Conservation (phyloP, 2,888 invertebrate genomes). For the Chorisops tibialis region DNA sequence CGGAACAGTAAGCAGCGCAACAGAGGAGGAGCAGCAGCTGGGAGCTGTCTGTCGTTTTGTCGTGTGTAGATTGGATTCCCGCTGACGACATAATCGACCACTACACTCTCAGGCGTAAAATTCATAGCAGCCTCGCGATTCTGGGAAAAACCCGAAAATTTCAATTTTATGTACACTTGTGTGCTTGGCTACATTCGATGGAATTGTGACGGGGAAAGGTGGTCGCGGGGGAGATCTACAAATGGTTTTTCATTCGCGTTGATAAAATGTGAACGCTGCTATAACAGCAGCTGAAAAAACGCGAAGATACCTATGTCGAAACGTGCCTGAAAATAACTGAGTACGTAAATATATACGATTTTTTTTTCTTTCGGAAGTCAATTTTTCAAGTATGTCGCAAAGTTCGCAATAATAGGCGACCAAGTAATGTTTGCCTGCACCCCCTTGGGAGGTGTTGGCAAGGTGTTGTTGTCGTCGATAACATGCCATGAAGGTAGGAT, state of each 20-base stretch:
- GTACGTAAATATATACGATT: no score
- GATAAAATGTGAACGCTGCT: neutral
- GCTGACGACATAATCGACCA: slow-evolving; percentile 17
- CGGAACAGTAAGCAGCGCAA: slow-evolving; percentile 3
- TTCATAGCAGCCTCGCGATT: slow-evolving; percentile 8
- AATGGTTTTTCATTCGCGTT: slow-evolving; percentile 5
- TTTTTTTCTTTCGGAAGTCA: no score
- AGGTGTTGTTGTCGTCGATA: no score
- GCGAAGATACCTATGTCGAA: no score
- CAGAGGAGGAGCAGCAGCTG: slow-evolving; percentile 5
- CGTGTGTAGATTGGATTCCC: slow-evolving; percentile 17
- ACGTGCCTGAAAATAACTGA: no score
- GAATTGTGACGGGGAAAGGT: neutral
- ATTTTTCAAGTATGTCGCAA: no score
- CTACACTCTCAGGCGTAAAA: neutral
- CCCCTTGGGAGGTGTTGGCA: no score
- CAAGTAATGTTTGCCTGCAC: no score
- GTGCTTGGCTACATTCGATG: slow-evolving; percentile 23
- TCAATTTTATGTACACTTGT: slow-evolving; percentile 14
- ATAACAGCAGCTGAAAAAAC: neutral
- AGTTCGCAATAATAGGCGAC: no score
- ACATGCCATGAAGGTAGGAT: no score
- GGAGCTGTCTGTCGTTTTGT: slow-evolving; percentile 8
- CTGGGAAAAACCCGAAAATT: slow-evolving; percentile 33
- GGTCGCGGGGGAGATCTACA: slow-evolving; percentile 3